Percentiles rank a stretch among this genome's conserved stretches.
Evolutionary conservation across 2,797 vertebrate genomes (phyloP).

Genomic region (Cuculus canorus): DNA sequence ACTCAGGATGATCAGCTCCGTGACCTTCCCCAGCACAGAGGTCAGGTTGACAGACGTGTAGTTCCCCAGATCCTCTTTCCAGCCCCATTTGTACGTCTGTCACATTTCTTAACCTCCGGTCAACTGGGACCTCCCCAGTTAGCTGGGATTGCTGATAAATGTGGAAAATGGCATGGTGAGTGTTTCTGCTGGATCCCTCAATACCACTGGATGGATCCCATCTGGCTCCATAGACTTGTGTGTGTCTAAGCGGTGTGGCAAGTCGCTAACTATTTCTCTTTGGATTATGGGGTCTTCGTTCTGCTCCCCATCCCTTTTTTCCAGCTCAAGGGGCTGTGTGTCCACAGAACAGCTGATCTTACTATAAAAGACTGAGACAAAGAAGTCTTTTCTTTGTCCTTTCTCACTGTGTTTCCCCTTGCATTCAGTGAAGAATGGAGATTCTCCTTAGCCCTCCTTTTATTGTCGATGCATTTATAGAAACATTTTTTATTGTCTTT

Average conservation of each 20-base stretch:
- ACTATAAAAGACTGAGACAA: fast-evolving
- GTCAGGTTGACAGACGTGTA: not conserved
- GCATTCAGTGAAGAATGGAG: not conserved
- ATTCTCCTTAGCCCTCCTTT: no score
- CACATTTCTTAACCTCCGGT: no score
- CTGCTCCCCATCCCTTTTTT: not conserved
- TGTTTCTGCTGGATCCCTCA: not conserved
- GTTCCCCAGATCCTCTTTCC: not conserved
- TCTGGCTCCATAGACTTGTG: not conserved
- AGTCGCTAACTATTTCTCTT: fast-evolving
- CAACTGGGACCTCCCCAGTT: no score
- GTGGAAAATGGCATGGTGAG: not conserved
- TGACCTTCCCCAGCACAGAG: not conserved
- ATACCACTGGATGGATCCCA: not conserved
- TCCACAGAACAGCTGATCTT: not conserved
- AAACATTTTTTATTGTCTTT: no score
- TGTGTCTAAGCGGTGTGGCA: not conserved
- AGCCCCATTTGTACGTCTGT: not conserved
- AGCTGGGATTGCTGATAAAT: no score
- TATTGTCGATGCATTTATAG: no score
- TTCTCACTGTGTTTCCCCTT: no score
- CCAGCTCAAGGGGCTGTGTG: not conserved
- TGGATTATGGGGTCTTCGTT: not conserved
- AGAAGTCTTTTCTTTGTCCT: no score
- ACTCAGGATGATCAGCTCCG: not conserved